Conservation (phyloP, 1,140 invertebrate genomes). For the Telenomus remus region DNA sequence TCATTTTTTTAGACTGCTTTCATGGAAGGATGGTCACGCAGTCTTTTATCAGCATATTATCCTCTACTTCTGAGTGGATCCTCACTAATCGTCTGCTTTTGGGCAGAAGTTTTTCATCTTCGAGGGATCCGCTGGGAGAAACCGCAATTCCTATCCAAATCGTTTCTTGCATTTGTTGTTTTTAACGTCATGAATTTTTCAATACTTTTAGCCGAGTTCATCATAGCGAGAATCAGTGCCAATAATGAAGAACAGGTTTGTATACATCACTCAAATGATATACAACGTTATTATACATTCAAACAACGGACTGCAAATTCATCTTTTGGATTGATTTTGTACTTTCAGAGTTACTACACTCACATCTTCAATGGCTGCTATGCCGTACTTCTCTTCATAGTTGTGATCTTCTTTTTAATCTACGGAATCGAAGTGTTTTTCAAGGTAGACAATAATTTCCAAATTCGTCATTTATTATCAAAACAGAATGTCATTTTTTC, state of each 20-base stretch:
- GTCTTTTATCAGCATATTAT: constrained; percentile 92
- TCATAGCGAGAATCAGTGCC: constrained; percentile 81
- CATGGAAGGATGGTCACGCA: constrained; percentile 88
- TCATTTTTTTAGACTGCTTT: constrained; percentile 79
- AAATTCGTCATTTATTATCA: too few relatives aligned
- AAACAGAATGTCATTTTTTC: too few relatives aligned
- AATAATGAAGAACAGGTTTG: constrained; percentile 77
- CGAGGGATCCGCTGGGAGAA: constrained; percentile 89
- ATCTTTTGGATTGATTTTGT: too few relatives aligned
- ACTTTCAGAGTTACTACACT: constrained; percentile 82
- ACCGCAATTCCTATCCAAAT: constrained; percentile 93
- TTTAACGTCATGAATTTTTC: constrained; percentile 94
- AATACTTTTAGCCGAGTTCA: constrained; percentile 87
- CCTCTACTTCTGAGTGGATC: constrained; percentile 91
- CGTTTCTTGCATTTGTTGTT: constrained; percentile 91
- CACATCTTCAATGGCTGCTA: constrained; percentile 95
- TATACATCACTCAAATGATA: background rate
- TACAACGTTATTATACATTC: background rate
- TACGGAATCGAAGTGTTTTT: constrained; percentile 97
- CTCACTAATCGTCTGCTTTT: constrained; percentile 94
- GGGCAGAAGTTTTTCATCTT: constrained; percentile 97
- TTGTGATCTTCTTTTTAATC: constrained; percentile 94
- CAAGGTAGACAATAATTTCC: constrained; percentile 80
- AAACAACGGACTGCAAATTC: too few relatives aligned
- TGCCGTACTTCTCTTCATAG: constrained; percentile 91